phyloP scores from a whole-genome alignment of 2,113 vertebrate species.

The Rhynchopsitta pachyrhyncha region DNA sequence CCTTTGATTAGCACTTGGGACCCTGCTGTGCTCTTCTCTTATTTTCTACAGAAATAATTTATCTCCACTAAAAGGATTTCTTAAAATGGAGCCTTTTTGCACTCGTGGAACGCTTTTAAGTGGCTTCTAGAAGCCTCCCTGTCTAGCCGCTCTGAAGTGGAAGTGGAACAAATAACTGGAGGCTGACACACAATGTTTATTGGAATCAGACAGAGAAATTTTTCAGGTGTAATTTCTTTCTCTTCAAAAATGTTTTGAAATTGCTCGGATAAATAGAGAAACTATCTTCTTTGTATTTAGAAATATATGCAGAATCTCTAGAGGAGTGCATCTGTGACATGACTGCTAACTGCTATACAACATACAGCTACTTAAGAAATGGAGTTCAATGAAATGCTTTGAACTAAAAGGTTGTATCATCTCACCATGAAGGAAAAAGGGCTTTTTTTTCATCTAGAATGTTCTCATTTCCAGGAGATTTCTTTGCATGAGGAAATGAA shows the following conservation, averaged over 20 bases:
- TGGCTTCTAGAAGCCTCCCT: neutral
- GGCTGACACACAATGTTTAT: neutral
- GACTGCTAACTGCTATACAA: neutral
- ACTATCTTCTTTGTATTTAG: neutral
- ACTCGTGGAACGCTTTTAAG: accelerated
- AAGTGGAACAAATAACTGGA: neutral
- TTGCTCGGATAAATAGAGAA: neutral
- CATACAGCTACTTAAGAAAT: neutral
- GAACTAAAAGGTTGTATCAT: neutral
- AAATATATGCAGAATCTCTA: neutral
- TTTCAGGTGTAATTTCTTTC: neutral
- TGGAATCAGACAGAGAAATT: neutral
- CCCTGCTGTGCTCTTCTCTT: neutral
- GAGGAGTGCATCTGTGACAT: neutral
- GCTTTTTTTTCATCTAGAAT: neutral
- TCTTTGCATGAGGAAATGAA: neutral
- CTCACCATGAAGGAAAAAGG: neutral
- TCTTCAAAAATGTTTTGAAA: neutral
- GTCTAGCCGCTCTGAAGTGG: neutral
- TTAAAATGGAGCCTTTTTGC: neutral
- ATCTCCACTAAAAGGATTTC: neutral
- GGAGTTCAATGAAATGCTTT: neutral
- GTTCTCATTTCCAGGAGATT: neutral
- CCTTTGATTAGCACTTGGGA: neutral
- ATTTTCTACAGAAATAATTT: neutral